Conservation (phyloP, 2,113 vertebrate genomes). For the Syngnathoides biaculeatus region DNA sequence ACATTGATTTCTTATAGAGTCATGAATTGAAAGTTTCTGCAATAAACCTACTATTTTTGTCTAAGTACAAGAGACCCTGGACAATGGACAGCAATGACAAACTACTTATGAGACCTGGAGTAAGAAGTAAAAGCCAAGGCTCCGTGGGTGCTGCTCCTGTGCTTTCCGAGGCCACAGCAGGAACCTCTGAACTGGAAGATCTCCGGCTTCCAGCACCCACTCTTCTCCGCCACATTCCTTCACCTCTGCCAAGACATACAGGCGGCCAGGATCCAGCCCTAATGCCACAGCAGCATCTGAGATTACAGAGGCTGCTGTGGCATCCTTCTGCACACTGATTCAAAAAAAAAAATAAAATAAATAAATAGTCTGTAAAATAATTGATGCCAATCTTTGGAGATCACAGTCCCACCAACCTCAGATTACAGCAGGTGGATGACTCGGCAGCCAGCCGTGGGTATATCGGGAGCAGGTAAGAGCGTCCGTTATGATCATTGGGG, state of each 20-base stretch:
- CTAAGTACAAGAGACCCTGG: background rate
- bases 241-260: conserved; percentile 91
- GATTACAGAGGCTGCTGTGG: conserved; percentile 84
- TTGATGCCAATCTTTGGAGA: background rate
- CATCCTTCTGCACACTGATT: conserved; percentile 84
- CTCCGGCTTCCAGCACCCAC: conserved; percentile 89
- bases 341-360: background rate
- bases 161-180: conserved; percentile 93
- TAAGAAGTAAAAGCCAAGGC: conserved; percentile 92
- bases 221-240: conserved; percentile 95
- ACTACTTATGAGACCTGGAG: conserved; percentile 71
- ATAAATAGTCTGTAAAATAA: background rate
- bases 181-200: conserved; percentile 88
- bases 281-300: conserved; percentile 74
- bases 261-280: conserved; percentile 77
- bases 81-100: background rate
- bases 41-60: background rate
- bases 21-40: background rate
- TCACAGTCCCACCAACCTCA: conserved; percentile 52
- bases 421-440: conserved; percentile 76
- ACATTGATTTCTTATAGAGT: background rate
- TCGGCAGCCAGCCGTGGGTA: conserved; percentile 81
- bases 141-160: conserved; percentile 82
- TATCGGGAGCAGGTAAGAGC: conserved; percentile 84
- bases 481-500: conserved; percentile 73